These are phyloP conservation scores for Bombycilla garrulus DNA, from an alignment of 2,113 vertebrate genomes.

Conservation along the genomic window DNA sequence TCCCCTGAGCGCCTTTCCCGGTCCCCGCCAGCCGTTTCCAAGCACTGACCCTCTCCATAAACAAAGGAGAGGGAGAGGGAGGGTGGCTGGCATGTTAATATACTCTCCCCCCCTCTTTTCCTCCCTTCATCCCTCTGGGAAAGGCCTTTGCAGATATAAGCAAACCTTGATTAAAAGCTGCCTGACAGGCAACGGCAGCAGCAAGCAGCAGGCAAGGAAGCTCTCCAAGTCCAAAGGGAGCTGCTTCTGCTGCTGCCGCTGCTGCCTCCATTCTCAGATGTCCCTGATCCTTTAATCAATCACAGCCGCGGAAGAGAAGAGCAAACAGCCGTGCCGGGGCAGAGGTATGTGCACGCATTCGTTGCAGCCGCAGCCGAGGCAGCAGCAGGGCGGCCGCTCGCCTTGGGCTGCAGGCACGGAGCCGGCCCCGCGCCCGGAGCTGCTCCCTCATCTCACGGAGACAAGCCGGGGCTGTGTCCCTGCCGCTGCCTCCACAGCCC, in stretches of 20 bases:
- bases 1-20: neutral
- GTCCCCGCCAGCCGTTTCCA: constrained; percentile 25
- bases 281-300: constrained; percentile 63
- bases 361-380: constrained; percentile 35
- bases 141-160: constrained; percentile 72
- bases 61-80: constrained; percentile 62
- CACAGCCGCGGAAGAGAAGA: constrained; percentile 54
- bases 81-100: constrained; percentile 71
- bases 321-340: constrained; percentile 63
- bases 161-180: constrained; percentile 68
- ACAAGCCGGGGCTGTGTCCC: neutral
- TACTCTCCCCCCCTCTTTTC: constrained; percentile 57
- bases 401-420: neutral
- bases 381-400: neutral
- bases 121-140: constrained; percentile 67
- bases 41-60: constrained; percentile 64
- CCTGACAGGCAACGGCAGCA: constrained; percentile 57
- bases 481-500: neutral
- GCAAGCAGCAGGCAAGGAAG: constrained; percentile 62
- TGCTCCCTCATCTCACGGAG: neutral
- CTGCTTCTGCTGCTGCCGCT: constrained; percentile 48
- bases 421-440: neutral
- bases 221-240: constrained; percentile 66
- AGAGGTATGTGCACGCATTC: constrained; percentile 64
- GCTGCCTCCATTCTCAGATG: constrained; percentile 50